Percentiles rank a stretch among this genome's conserved stretches.
phyloP scores from a whole-genome alignment of 2,888 invertebrate species.

The Nysson spinosus region DNA sequence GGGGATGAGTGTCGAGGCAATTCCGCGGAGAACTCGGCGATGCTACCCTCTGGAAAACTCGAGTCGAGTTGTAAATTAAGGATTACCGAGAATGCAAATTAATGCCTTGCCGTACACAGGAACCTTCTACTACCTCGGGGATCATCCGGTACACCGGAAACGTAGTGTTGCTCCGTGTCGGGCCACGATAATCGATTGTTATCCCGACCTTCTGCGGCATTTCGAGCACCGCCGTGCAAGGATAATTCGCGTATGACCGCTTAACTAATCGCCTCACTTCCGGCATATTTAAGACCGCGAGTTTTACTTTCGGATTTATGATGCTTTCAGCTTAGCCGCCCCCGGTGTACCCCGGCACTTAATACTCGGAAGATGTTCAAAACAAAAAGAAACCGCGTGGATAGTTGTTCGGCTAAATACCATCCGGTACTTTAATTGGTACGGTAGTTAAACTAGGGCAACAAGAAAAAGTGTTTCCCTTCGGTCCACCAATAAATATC shows the following conservation, averaged over 20 bases:
- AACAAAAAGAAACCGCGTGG: no score
- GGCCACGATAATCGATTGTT: constrained; percentile 51
- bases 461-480: constrained; percentile 11
- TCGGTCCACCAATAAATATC: constrained; percentile 36
- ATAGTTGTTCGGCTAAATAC: no score
- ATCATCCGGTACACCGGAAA: constrained; percentile 45
- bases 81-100: constrained; percentile 61
- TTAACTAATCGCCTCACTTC: constrained; percentile 38
- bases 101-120: constrained; percentile 49
- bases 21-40: constrained; percentile 53
- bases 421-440: constrained; percentile 36
- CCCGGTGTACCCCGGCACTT: no score
- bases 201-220: constrained; percentile 50
- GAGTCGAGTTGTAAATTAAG: constrained; percentile 57
- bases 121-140: constrained; percentile 19
- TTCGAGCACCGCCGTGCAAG: constrained; percentile 29
- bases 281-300: not conserved
- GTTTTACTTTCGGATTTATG: no score
- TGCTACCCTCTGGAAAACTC: constrained; percentile 55
- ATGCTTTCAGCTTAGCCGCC: no score
- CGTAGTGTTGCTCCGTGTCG: constrained; percentile 43
- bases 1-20: constrained; percentile 61
- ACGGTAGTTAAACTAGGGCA: constrained; percentile 35
- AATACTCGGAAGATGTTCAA: no score
- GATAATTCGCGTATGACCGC: constrained; percentile 36